These are phyloP conservation scores for Tetraneura akinire DNA, from an alignment of 1,140 invertebrate genomes.

Conservation along the genomic window DNA sequence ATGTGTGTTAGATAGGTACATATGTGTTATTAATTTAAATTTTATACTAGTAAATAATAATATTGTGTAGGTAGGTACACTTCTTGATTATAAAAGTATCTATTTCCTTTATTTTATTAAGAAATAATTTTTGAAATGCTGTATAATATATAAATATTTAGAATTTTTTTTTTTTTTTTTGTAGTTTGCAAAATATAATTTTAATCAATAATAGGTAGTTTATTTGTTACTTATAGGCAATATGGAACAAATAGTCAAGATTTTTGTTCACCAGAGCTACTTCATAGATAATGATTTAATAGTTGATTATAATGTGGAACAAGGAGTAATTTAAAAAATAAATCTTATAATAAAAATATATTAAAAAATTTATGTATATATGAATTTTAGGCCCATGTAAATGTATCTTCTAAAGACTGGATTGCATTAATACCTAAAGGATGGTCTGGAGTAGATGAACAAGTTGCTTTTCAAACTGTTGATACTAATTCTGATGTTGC, in stretches of 20 bases:
- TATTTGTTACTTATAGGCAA: background rate
- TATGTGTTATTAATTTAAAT: too few species aligned
- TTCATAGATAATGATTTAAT: conserved; percentile 44
- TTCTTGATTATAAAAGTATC: too few species aligned
- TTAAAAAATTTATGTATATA: background rate
- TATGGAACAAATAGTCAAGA: conserved; percentile 48
- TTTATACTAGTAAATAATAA: too few species aligned
- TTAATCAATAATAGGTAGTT: background rate
- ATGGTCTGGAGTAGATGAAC: conserved; percentile 41
- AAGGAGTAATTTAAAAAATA: conserved; percentile 10
- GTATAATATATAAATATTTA: too few species aligned
- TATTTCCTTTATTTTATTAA: too few species aligned
- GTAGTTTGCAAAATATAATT: too few species aligned
- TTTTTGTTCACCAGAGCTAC: conserved; percentile 42
- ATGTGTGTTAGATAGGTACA: too few species aligned
- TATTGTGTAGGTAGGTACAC: too few species aligned
- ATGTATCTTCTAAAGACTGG: conserved; percentile 31
- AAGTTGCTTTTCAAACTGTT: conserved; percentile 43
- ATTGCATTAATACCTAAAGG: conserved; percentile 48
- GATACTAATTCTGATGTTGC: conserved; percentile 16
- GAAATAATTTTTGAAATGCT: too few species aligned
- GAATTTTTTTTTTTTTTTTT: too few species aligned
- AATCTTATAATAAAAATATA: background rate
- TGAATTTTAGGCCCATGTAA: conserved; percentile 25
- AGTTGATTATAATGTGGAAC: conserved; percentile 38